Base-by-base conservation (phyloP, 2,888 invertebrate species). In the Belgica antarctica region DNA sequence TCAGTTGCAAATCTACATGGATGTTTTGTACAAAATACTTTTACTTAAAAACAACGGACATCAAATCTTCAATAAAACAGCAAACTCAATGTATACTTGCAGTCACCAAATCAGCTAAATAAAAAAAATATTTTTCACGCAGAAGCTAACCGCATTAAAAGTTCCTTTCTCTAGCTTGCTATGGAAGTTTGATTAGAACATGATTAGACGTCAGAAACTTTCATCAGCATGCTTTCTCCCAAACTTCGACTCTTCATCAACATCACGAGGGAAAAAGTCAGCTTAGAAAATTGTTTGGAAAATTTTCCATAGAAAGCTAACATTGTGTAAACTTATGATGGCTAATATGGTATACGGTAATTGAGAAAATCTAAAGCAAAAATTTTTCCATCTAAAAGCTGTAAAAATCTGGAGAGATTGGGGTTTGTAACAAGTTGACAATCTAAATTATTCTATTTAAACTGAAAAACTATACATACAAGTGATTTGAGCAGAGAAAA, bases 371-470 rank as follows among this genome's bases (percentile, higher is more conserved):
- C 22, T 22, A 22, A 52, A 19, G 52, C 19, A 17, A 52, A 52
- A 52, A 17, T 7, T 19, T 52, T 52, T 52, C 46, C 8, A 4
- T n/a, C 15, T 8, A 10, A 46, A 46, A 46, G 7, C 52, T 17
- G 5, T n/a, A 52, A n/a, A 59, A 59, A 59, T 59, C 59, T 59
- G 59, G 27, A 27, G 52, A 52, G 59, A 59, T 59, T 59, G 59
- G 59, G 59, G 59, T 59, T 59, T 59, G 59, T 59, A 65, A 46
- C 65, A 65, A 65, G 65, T 65, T 65, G 65, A 65, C 65, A 65
- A 65, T 65, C 65, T 65, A 65, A 65, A 65, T 65, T 65, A 65
- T 65, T 65, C 65, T 46, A 65, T 65, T 65, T 65, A 52, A n/a
- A 12, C 19, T 59, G 12, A 7, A 59, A 52, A 59, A 24, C 27